Conservation (phyloP, 2,888 invertebrate genomes). For the Drosophila diplacantha region DNA sequence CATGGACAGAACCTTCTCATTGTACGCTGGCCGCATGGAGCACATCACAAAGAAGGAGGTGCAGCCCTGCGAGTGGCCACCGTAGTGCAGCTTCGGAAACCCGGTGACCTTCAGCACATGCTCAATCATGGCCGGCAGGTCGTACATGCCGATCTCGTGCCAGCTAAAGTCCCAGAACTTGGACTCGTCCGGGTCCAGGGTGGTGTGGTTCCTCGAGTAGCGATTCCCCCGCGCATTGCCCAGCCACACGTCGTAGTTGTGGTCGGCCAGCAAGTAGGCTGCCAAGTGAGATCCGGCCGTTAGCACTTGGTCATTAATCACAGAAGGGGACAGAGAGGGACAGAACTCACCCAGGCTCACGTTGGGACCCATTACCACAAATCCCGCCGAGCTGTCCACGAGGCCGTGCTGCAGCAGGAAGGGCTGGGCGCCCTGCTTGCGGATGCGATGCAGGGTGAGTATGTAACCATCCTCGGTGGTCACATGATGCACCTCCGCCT, state of each 20-base stretch:
- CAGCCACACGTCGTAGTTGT: constrained; percentile 77
- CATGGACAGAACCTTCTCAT: constrained; percentile 82
- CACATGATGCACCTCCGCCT: constrained; percentile 82
- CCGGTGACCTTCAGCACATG: constrained; percentile 79
- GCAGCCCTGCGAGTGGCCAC: constrained; percentile 85
- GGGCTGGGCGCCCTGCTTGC: constrained; percentile 79
- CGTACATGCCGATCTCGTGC: constrained; percentile 90
- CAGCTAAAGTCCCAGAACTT: constrained; percentile 87
- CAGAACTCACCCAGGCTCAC: constrained; percentile 78
- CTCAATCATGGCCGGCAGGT: constrained; percentile 91
- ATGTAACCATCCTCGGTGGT: constrained; percentile 88
- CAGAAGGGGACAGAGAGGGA: not conserved
- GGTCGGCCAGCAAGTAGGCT: constrained; percentile 79
- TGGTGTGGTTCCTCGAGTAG: constrained; percentile 76
- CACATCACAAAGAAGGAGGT: constrained; percentile 84
- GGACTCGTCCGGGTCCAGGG: constrained; percentile 72
- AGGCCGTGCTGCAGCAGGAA: constrained; percentile 86
- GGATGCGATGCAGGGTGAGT: constrained; percentile 85
- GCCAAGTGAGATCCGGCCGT: constrained; percentile 21
- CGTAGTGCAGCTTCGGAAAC: constrained; percentile 79
- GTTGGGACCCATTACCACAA: constrained; percentile 85
- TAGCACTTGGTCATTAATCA: constrained; percentile 58
- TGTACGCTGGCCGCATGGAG: constrained; percentile 82
- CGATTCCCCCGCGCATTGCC: constrained; percentile 77
- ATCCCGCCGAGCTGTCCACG: constrained; percentile 85